phyloP scores from a whole-genome alignment of 2,888 invertebrate species.

The Pseudococcus jackbeardsleyi region DNA sequence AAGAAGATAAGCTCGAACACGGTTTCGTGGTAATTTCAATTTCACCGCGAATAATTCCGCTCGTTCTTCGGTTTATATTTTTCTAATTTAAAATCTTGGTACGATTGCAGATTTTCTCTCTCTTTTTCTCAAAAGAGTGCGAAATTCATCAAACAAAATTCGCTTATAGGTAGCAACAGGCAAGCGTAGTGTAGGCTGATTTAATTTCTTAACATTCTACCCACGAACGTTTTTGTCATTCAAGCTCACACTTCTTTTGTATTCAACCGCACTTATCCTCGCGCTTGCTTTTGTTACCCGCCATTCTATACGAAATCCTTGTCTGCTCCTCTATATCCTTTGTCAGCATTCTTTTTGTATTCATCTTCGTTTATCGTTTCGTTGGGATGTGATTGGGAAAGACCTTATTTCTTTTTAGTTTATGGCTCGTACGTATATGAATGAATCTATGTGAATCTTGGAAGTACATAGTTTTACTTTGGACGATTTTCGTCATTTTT shows the following conservation, averaged over 20 bases:
- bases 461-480: too few relatives aligned
- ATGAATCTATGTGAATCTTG: too few relatives aligned
- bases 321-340: conserved; percentile 4
- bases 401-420: neutral
- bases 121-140: neutral
- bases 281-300: neutral
- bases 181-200: conserved; percentile 6
- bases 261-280: conserved; percentile 11
- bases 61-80: neutral
- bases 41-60: neutral
- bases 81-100: neutral
- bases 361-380: neutral
- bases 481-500: too few relatives aligned
- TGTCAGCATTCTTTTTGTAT: conserved; percentile 39
- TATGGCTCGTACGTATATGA: neutral
- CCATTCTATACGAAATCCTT: neutral
- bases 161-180: conserved; percentile 37
- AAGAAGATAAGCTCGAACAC: neutral
- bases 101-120: neutral
- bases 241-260: conserved; percentile 39
- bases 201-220: conserved; percentile 43
- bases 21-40: neutral
- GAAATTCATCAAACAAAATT: conserved; percentile 37
- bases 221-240: conserved; percentile 37
- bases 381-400: neutral